Base-by-base conservation (phyloP, 2,113 vertebrate species). In the Australoheros scitulus region DNA sequence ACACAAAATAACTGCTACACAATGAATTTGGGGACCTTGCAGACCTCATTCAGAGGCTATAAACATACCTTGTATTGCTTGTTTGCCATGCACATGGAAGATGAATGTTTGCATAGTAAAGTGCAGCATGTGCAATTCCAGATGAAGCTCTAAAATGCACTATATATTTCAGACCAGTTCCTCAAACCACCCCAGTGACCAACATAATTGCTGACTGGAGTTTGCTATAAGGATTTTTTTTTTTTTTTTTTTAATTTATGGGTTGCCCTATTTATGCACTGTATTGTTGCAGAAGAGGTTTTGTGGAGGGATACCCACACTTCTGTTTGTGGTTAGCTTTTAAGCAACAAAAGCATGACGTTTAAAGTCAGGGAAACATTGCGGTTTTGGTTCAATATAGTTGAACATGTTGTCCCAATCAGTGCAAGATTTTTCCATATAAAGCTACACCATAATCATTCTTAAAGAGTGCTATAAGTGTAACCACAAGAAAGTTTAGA, bases 91-190 rank as follows among this genome's bases (percentile, higher is more conserved):
- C 29, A 26, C 11, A 57, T 18, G 43, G 38, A 34, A 75, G 14
- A 78, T 56, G 7, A 7, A 29, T 7, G 3, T 55, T 43, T 17
- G 52, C 24, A 75, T 2, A 32, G 38, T 36, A 38, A 24, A 34
- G 61, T 20, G 32, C 26, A 56, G 3, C 56, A 76, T 34, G 32
- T 47, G 58, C 4, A 34, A 32, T 55, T 75, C 76, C 75, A 86
- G 18, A 34, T 82, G 59, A 77, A 15, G 24, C 57, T n/a, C n/a
- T 63, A 32, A 56, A 56, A 18, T 47, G 15, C 57, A 72, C 43
- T 52, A 52, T 72, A 72, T n/a, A 63, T 76, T 59, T 56, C n/a
- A 80, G 55, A 84, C 24, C 5, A 76, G 29, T 15, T 60, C 18
- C n/a, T 17, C n/a, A 50, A 65, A 50, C 65, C 65, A 20, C 10